phyloP scores from a whole-genome alignment of 1,140 invertebrate genomes.

The Copidosoma floridanum region DNA sequence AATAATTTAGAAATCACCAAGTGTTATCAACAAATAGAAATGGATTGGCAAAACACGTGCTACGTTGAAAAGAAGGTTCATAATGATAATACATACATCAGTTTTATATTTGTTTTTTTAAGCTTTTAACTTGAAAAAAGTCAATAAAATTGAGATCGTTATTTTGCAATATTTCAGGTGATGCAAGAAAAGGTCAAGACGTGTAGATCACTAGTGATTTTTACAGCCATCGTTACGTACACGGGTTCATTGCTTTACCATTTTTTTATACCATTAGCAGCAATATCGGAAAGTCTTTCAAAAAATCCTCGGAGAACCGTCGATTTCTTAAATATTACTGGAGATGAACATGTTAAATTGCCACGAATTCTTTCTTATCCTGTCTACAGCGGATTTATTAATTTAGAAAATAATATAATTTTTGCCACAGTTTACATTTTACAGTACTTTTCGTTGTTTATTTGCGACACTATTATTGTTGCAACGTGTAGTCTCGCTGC shows the following conservation, averaged over 20 bases:
- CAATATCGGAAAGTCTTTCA: background rate
- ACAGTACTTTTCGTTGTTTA: slow-evolving; percentile 26
- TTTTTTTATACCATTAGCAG: slow-evolving; percentile 33
- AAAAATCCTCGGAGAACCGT: background rate
- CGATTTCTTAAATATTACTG: too few species aligned
- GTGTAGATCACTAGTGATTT: slow-evolving; percentile 28
- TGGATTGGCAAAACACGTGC: slow-evolving; percentile 38
- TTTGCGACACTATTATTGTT: slow-evolving; percentile 30
- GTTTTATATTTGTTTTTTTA: background rate
- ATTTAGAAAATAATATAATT: slow-evolving; percentile 23
- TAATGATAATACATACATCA: background rate
- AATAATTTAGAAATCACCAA: slow-evolving; percentile 27
- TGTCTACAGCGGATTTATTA: slow-evolving; percentile 30
- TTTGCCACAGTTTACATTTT: slow-evolving; percentile 32
- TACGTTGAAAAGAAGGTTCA: background rate
- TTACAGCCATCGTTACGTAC: slow-evolving; percentile 40
- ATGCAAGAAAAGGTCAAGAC: slow-evolving; percentile 33
- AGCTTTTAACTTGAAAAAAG: background rate
- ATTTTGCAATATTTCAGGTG: background rate
- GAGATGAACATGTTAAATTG: too few species aligned
- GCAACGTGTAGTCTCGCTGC: slow-evolving; percentile 35
- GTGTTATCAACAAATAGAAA: slow-evolving; percentile 34
- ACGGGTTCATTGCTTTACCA: slow-evolving; percentile 38
- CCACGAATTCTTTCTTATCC: slow-evolving; percentile 32
- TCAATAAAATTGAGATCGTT: too few species aligned